A percentile compares a stretch with the other conserved stretches of the same genome.
Evolutionary conservation across 2,113 vertebrate genomes (phyloP).

Genomic region (Bubo blakistoni): DNA sequence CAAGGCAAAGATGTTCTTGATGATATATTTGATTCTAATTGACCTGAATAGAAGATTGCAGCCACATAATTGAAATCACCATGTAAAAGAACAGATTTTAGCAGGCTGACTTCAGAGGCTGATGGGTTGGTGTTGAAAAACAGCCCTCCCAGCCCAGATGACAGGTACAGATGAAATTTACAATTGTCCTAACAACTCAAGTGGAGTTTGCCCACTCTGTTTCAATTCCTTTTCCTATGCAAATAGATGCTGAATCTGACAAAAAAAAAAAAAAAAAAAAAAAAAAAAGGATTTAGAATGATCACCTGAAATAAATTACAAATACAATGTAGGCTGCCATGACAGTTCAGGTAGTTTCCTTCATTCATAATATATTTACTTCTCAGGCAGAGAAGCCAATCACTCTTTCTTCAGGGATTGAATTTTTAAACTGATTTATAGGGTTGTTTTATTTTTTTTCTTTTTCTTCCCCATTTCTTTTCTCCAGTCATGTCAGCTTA

Average conservation of each 20-base stretch:
- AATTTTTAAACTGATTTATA: background rate
- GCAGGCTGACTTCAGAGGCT: background rate
- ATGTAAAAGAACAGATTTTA: background rate
- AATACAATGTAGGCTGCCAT: background rate
- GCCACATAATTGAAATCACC: background rate
- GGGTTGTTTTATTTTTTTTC: background rate
- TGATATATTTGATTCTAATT: background rate
- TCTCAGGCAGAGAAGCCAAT: background rate
- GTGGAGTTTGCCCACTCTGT: background rate
- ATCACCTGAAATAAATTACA: background rate
- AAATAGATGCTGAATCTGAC: background rate
- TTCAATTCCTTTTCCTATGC: background rate
- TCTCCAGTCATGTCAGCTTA: background rate
- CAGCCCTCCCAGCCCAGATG: background rate
- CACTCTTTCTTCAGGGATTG: background rate
- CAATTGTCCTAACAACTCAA: background rate
- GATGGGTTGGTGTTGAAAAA: background rate
- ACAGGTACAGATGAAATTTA: background rate
- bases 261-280: background rate
- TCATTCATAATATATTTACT: background rate
- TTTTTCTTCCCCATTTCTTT: background rate
- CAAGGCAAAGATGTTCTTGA: background rate
- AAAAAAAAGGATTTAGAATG: background rate
- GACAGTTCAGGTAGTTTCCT: background rate
- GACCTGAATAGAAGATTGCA: background rate